phyloP scores from a whole-genome alignment of 2,888 invertebrate species.

The Heliconius ismenius region DNA sequence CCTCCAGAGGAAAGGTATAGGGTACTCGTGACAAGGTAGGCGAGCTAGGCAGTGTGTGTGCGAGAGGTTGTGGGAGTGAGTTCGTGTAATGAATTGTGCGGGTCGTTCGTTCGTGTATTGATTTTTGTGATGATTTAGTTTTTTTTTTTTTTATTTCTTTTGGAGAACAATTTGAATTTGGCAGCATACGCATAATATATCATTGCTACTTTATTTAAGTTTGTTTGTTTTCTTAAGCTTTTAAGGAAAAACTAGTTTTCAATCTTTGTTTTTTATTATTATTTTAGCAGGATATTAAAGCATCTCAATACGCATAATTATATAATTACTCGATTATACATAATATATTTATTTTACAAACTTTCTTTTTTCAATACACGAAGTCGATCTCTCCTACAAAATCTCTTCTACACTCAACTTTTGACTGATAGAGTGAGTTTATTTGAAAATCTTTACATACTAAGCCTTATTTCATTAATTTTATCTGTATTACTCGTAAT shows the following conservation, averaged over 20 bases:
- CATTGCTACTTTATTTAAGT: neutral
- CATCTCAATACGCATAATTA: no score
- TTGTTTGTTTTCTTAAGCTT: no score
- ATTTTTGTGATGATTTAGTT: neutral
- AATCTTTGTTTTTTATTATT: no score
- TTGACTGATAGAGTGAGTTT: neutral
- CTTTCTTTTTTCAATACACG: neutral
- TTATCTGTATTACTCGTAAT: neutral
- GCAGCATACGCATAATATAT: no score
- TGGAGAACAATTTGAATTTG: neutral
- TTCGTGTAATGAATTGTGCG: neutral
- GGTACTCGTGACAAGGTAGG: slow-evolving; percentile 58
- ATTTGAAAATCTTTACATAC: neutral
- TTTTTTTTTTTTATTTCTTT: no score
- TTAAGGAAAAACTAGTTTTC: no score
- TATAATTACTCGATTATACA: neutral
- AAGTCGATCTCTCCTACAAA: neutral
- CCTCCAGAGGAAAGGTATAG: slow-evolving; percentile 82
- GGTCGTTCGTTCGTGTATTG: neutral
- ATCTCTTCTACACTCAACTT: neutral
- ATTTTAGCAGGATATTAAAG: no score
- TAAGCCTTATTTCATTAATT: slow-evolving; percentile 9
- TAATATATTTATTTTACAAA: neutral
- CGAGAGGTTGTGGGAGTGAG: slow-evolving; percentile 36
- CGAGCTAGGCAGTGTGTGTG: neutral